Evolutionary conservation across 2,888 invertebrate genomes (phyloP).

Genomic region (Lasius fuliginosus): DNA sequence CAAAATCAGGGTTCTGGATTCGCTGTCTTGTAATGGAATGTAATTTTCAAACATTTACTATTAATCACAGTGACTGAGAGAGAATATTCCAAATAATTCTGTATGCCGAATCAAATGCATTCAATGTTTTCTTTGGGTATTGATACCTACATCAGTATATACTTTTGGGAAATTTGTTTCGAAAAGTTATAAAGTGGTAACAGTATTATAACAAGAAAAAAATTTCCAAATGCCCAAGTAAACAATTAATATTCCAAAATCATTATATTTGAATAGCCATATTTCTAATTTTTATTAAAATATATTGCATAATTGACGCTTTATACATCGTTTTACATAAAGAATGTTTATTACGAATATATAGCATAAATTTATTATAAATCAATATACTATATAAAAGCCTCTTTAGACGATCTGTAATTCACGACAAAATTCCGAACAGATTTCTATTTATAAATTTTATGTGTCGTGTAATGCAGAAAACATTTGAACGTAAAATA

Average conservation of each 20-base stretch:
- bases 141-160: neutral
- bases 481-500: no score
- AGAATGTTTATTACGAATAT: constrained; percentile 3
- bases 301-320: constrained; percentile 6
- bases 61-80: neutral
- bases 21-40: constrained; percentile 85
- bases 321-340: constrained; percentile 20
- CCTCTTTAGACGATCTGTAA: no score
- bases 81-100: constrained; percentile 20
- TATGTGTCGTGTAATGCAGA: no score
- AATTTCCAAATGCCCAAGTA: neutral
- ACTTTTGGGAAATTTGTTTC: neutral
- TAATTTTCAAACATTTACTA: neutral
- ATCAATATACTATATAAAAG: neutral
- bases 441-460: no score
- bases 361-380: constrained; percentile 37
- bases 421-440: no score
- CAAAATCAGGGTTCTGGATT: constrained; percentile 87
- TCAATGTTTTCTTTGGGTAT: neutral
- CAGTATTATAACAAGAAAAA: constrained; percentile 28
- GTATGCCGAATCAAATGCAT: constrained; percentile 7
- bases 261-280: neutral
- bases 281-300: constrained; percentile 26
- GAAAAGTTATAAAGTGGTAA: constrained; percentile 1
- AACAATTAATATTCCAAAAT: constrained; percentile 19